Percentiles rank a stretch among this genome's conserved stretches.
phyloP scores from a whole-genome alignment of 2,113 vertebrate species.

The Pogonocichla stellata region DNA sequence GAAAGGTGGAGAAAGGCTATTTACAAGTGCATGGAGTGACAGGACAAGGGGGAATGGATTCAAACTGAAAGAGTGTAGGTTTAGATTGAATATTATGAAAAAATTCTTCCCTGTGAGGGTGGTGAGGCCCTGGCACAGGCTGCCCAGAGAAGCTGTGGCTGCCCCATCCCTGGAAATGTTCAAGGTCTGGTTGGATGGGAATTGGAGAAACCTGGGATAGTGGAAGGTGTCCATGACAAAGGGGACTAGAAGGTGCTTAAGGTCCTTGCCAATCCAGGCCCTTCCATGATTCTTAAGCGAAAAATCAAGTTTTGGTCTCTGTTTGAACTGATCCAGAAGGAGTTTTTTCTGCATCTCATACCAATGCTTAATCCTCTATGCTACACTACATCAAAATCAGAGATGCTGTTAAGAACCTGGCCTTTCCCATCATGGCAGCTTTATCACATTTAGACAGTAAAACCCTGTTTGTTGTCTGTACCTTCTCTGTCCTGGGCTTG shows the following conservation, averaged over 20 bases:
- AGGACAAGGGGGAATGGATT: not conserved
- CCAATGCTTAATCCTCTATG: not conserved
- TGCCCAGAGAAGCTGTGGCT: not conserved
- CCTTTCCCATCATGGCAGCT: not conserved
- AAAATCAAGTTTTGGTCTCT: not conserved
- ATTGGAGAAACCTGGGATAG: rapidly evolving
- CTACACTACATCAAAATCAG: not conserved
- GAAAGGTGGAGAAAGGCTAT: not conserved
- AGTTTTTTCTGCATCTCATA: not conserved
- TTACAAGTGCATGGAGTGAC: not conserved
- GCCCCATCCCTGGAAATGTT: not conserved
- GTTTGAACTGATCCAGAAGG: not conserved
- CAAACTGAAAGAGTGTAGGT: not conserved
- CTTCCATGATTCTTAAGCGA: not conserved
- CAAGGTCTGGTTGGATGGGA: not conserved
- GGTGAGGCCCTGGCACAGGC: not conserved
- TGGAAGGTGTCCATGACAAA: not conserved
- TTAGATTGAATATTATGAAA: not conserved
- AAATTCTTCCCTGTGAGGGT: not conserved
- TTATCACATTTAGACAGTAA: not conserved
- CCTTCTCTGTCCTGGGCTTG: rapidly evolving
- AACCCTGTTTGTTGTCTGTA: rapidly evolving
- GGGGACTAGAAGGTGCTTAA: rapidly evolving
- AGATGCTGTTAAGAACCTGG: not conserved
- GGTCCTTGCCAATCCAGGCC: not conserved